phyloP scores from a whole-genome alignment of 1,140 invertebrate genomes.

The Rhagoletis zephyria region DNA sequence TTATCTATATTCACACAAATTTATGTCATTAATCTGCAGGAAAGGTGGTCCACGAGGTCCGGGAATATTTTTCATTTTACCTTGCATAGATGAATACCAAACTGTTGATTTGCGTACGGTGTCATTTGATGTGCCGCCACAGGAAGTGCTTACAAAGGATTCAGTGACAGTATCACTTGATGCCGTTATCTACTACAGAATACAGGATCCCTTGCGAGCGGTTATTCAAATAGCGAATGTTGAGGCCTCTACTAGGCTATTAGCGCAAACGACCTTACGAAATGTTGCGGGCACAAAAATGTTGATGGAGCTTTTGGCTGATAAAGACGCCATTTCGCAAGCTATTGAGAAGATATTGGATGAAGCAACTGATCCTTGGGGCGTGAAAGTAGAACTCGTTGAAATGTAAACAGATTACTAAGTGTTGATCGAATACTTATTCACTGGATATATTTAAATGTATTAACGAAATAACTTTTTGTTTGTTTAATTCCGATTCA shows the following conservation, averaged over 20 bases:
- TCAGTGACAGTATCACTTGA: slow-evolving; percentile 92
- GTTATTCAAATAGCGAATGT: slow-evolving; percentile 84
- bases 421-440: not conserved
- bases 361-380: slow-evolving; percentile 59
- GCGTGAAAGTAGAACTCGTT: slow-evolving; percentile 17
- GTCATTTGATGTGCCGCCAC: slow-evolving; percentile 75
- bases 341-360: slow-evolving; percentile 71
- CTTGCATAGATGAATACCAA: slow-evolving; percentile 90
- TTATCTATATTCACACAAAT: not conserved
- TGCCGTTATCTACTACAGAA: slow-evolving; percentile 90
- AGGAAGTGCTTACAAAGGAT: slow-evolving; percentile 87
- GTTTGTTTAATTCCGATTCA: slow-evolving; percentile 54
- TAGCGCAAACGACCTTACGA: slow-evolving; percentile 87
- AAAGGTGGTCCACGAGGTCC: slow-evolving; percentile 76
- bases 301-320: slow-evolving; percentile 15
- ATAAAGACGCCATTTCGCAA: not conserved
- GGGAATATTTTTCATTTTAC: slow-evolving; percentile 88
- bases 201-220: slow-evolving; percentile 83
- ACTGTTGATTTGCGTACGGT: slow-evolving; percentile 86
- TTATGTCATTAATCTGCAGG: too few relatives aligned
- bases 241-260: slow-evolving; percentile 82
- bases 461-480: not conserved
- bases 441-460: too few relatives aligned
- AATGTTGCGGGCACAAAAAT: slow-evolving; percentile 77
- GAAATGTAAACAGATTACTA: slow-evolving; percentile 70